A percentile compares a stretch with the other conserved stretches of the same genome.
Conservation (phyloP, 1,140 invertebrate genomes). For the Eumaeus atala region DNA sequence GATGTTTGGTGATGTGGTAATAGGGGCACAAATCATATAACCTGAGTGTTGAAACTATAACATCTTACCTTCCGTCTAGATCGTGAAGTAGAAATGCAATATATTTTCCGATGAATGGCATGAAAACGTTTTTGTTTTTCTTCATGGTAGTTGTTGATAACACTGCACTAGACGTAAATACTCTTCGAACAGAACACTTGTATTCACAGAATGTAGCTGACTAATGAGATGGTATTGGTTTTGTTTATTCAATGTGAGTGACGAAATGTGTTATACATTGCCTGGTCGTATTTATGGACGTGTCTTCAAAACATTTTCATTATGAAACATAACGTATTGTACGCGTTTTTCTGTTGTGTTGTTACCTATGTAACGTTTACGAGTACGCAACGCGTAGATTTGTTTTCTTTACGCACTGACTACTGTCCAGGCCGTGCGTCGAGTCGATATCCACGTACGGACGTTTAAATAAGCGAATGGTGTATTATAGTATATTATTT, state of each 20-base stretch:
- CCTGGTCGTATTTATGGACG: background rate
- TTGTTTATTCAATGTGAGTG: slow-evolving; percentile 24
- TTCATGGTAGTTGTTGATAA: background rate
- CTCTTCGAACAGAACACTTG: slow-evolving; percentile 25
- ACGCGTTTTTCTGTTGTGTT: slow-evolving; percentile 3
- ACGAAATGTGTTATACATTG: slow-evolving; percentile 11
- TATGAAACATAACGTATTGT: background rate
- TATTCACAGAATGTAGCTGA: slow-evolving; percentile 26
- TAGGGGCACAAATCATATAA: too few species aligned
- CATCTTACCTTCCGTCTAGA: slow-evolving; percentile 26
- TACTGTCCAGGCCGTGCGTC: too few species aligned
- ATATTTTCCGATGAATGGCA: slow-evolving; percentile 32
- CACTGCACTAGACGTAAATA: too few species aligned
- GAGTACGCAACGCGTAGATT: too few species aligned
- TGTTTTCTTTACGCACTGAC: too few species aligned
- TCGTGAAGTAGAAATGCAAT: slow-evolving; percentile 31
- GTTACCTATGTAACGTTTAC: too few species aligned
- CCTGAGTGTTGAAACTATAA: background rate
- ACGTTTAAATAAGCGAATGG: too few species aligned
- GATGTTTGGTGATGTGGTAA: too few species aligned
- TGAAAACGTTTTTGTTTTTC: slow-evolving; percentile 14
- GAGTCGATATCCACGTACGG: too few species aligned
- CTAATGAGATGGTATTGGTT: slow-evolving; percentile 22
- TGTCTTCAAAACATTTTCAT: slow-evolving; percentile 1
- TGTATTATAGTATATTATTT: too few species aligned